Evolutionary conservation across 2,888 invertebrate genomes (phyloP).

Genomic region (Acronicta aceris): DNA sequence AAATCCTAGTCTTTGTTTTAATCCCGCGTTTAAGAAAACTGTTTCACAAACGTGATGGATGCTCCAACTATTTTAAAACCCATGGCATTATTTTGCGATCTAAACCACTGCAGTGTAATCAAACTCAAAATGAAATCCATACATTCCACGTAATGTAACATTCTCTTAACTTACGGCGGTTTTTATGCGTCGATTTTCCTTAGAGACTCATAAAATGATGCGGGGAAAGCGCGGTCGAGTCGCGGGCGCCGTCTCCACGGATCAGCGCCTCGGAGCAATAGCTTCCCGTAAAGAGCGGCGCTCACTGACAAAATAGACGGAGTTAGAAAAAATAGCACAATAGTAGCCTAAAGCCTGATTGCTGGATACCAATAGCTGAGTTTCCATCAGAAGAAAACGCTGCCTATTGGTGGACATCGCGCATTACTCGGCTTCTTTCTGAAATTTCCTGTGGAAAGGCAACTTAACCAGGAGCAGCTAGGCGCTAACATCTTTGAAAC

Average conservation of each 20-base stretch:
- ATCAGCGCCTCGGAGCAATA: conserved; percentile 57
- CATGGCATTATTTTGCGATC: background rate
- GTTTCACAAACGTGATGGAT: too few relatives aligned
- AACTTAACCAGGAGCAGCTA: too few relatives aligned
- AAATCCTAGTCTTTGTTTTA: too few relatives aligned
- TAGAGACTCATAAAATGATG: conserved; percentile 78
- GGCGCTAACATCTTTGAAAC: too few relatives aligned
- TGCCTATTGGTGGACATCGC: too few relatives aligned
- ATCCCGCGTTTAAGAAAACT: too few relatives aligned
- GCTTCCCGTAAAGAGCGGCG: conserved; percentile 31
- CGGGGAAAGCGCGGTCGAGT: conserved; percentile 79
- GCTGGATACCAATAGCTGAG: too few relatives aligned
- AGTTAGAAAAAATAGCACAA: background rate
- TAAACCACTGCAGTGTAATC: conserved; percentile 8
- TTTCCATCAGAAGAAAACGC: too few relatives aligned
- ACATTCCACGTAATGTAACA: conserved; percentile 35
- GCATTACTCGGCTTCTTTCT: too few relatives aligned
- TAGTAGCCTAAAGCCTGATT: too few relatives aligned
- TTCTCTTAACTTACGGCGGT: conserved; percentile 41
- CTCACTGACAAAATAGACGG: background rate
- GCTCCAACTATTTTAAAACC: too few relatives aligned
- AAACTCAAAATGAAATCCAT: conserved; percentile 30
- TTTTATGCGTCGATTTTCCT: conserved; percentile 59
- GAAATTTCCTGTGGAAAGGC: too few relatives aligned
- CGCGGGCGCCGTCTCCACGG: conserved; percentile 67